phyloP scores from a whole-genome alignment of 2,888 invertebrate genomes.

The Sthenelais limicola region DNA sequence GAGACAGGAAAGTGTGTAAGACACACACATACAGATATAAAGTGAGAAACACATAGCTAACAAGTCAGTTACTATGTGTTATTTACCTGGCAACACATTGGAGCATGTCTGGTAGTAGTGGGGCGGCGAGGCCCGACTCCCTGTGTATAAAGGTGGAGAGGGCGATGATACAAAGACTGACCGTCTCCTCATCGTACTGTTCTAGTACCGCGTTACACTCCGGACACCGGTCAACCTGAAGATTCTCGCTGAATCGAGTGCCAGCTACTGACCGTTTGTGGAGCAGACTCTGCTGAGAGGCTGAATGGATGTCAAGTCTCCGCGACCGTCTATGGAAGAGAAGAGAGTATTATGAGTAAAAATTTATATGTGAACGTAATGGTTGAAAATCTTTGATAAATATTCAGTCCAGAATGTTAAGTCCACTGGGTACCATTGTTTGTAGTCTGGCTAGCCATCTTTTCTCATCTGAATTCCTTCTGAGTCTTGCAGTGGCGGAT shows the following conservation, averaged over 20 bases:
- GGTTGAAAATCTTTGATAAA: too few species aligned
- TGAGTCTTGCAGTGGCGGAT: too few species aligned
- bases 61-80: too few species aligned
- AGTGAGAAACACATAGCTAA: not conserved
- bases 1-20: too few species aligned
- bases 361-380: too few species aligned
- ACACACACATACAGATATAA: too few species aligned
- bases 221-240: conserved; percentile 77
- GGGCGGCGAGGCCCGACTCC: conserved; percentile 93
- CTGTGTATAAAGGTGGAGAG: conserved; percentile 96
- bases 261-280: conserved; percentile 52
- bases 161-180: conserved; percentile 93
- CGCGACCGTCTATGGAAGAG: conserved; percentile 57
- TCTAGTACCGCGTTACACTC: conserved; percentile 85
- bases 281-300: conserved; percentile 47
- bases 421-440: too few species aligned
- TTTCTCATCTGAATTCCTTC: too few species aligned
- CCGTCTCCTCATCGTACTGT: conserved; percentile 95
- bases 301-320: conserved; percentile 62
- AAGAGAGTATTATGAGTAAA: not conserved
- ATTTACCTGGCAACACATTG: conserved; percentile 83
- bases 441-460: too few species aligned
- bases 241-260: not conserved
- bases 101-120: conserved; percentile 91
- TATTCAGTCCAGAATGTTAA: too few species aligned